Evolutionary conservation across 2,888 invertebrate genomes (phyloP), one percentile per base, ranked within the genome.

Genomic region (Catonia carolina): DNA sequence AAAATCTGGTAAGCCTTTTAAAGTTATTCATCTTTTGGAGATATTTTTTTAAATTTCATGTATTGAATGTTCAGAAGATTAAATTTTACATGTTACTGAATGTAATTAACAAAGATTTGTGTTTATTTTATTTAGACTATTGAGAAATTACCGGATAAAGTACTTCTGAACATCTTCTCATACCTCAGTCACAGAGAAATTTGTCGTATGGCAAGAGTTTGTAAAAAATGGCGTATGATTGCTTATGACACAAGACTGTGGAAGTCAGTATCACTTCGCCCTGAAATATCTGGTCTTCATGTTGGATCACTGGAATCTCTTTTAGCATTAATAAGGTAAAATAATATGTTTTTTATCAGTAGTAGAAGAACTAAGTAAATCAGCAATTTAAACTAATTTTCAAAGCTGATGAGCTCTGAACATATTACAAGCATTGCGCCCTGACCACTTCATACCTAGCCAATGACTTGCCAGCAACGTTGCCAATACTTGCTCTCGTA

Each of bases 81-180:
- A n/a, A n/a, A n/a, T n/a, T n/a, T n/a, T n/a, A n/a, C n/a, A n/a
- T n/a, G n/a, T n/a, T n/a, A n/a, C n/a, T n/a, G n/a, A n/a, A n/a
- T n/a, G n/a, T n/a, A 27, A 51, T 23, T 31, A n/a, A 18, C 18
- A 23, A 42, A 39, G 22, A 53, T 52, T 12, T 17, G 39, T 35
- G 27, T 5, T 8, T n/a, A 2, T 23, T 31, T 14, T 36, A 23
- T 45, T 27, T 78, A 94, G 93, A 94, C 93, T 4, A 92, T 95
- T 70, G 94, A 94, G 73, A 94, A 96, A 73, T 79, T 99, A 35
- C 98, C 99, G 10, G 98, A 99, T 74, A 98, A 97, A 76, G 90
- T 98, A 27, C 77, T 99, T 36, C 77, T 96, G 62, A 86, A 91
- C 70, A 89, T 96, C 69, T 99, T 99, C 76, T 88, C 90, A 42